Conservation (phyloP, 2,113 vertebrate genomes). For the Dolichotis patagonum region DNA sequence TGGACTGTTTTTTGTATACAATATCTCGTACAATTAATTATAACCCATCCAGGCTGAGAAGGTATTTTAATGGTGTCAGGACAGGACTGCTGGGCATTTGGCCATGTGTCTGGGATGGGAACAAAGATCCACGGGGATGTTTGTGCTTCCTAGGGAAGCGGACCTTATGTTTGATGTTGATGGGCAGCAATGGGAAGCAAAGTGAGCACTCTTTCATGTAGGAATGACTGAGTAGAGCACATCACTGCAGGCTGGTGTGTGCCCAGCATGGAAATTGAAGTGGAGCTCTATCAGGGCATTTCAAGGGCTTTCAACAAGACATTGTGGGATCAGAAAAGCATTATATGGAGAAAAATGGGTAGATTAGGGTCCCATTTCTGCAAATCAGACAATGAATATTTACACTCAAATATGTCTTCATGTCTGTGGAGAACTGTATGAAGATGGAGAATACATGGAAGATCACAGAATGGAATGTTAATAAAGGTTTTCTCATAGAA, state of each 20-base stretch:
- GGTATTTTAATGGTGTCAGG: neutral
- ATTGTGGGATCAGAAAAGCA: neutral
- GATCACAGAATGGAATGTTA: neutral
- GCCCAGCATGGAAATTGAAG: too few relatives aligned
- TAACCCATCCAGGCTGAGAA: neutral
- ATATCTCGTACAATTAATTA: neutral
- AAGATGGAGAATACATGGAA: neutral
- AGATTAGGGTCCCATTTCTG: neutral
- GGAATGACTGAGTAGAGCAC: neutral
- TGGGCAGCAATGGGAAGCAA: neutral
- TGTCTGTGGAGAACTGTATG: neutral
- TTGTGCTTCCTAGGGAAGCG: neutral
- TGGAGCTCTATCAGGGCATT: too few relatives aligned
- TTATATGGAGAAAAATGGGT: neutral
- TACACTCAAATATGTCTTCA: neutral
- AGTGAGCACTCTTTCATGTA: neutral
- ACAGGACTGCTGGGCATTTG: neutral
- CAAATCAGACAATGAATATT: neutral
- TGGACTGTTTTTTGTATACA: neutral
- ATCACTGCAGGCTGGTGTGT: neutral
- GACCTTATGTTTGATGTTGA: neutral
- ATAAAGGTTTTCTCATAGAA: neutral
- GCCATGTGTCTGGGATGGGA: neutral
- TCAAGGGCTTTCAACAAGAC: neutral
- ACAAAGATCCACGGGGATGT: neutral